A percentile compares a stretch with the other conserved stretches of the same genome.
Conservation (phyloP, 2,888 invertebrate species). For the Epirrhoe alternata region DNA sequence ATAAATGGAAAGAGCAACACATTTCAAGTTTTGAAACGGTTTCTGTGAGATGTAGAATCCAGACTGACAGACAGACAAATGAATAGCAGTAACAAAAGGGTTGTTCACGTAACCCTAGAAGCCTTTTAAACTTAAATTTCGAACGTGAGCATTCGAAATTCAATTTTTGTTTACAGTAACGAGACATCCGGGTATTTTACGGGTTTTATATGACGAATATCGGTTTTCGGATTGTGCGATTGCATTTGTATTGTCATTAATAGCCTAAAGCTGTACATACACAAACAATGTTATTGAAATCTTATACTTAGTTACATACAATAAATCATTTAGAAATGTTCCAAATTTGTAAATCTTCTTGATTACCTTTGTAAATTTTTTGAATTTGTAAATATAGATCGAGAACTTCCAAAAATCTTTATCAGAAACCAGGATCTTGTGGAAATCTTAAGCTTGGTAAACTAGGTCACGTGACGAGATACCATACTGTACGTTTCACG, state of each 20-base stretch:
- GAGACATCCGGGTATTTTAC: slow-evolving; percentile 36
- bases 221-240: slow-evolving; percentile 16
- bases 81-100: slow-evolving; percentile 11
- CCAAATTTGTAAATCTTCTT: too few species aligned
- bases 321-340: too few species aligned
- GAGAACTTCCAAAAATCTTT: too few species aligned
- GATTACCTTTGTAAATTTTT: too few species aligned
- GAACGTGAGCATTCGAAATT: slow-evolving; percentile 38
- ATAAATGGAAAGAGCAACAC: slow-evolving; percentile 3
- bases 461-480: too few species aligned
- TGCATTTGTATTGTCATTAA: background rate
- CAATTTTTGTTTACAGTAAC: slow-evolving; percentile 44
- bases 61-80: slow-evolving; percentile 24
- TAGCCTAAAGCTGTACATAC: background rate
- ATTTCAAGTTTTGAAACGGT: slow-evolving; percentile 12
- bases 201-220: slow-evolving; percentile 30
- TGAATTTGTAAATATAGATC: too few species aligned
- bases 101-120: slow-evolving; percentile 21
- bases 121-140: slow-evolving; percentile 42
- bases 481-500: too few species aligned
- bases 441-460: too few species aligned
- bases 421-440: too few species aligned
- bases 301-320: too few species aligned
- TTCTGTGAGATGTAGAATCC: slow-evolving; percentile 7
- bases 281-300: too few species aligned